Evolutionary conservation across 2,888 invertebrate genomes (phyloP), one percentile per base, ranked within the genome.

Genomic region (Chloroclystis v-ata): DNA sequence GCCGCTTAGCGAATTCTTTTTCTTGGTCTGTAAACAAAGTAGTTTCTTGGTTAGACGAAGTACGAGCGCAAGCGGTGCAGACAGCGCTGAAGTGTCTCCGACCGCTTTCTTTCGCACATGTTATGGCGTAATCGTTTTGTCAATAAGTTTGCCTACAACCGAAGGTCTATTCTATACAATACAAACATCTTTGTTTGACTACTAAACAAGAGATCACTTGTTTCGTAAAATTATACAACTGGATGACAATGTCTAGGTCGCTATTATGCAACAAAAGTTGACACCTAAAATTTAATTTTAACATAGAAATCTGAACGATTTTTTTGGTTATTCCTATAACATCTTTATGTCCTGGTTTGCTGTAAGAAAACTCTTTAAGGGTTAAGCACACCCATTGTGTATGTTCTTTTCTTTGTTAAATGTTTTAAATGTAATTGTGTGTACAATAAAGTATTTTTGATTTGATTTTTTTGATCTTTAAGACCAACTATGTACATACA

Each of bases 1-100:
- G 95, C 43, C 92, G 92, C 71, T 93, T 93, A 28, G 94, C 93
- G 65, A 95, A 86, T 79, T 96, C 95, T 77, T 95, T 95, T 60
- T 83, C 78, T 74, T 74, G 85, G 52, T 86, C 87, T 95, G 91
- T 60, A 93, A 93, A 52, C 89, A 88, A 50, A 72, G 43, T 46
- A n/a, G 14, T 25, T 7, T 12, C 32, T 12, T 12, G 24, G 9
- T 28, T n/a, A 8, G 20, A 11, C 20, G 13, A 11, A 30, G 67
- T 66, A 69, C 78, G 79, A 59, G 76, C 80, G 80, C 79, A 58
- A 79, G 78, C 73, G 66, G 69, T 60, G 70, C 59, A 63, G 28
- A 52, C 68, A 62, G 57, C 74, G 59, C 59, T 59, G 54, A 67
- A 84, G 76, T 84, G 85, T 61, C 61, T 67, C 65, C 57, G 53